phyloP scores from a whole-genome alignment of 2,888 invertebrate genomes.

The Hydraecia micacea region DNA sequence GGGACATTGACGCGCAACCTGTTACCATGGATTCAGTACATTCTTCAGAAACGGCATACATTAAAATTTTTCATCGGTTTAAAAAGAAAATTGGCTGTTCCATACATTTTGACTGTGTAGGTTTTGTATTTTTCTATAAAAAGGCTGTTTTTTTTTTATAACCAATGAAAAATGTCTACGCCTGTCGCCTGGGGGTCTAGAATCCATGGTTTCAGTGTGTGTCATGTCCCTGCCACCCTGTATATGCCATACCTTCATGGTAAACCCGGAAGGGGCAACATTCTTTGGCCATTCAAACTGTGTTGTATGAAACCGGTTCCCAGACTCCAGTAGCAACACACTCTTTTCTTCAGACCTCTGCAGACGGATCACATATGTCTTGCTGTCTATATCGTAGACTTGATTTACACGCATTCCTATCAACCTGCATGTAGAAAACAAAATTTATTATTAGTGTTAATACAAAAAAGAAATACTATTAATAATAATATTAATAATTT shows the following conservation, averaged over 20 bases:
- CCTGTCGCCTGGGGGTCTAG: neutral
- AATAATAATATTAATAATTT: too few relatives aligned
- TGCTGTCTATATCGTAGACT: conserved; percentile 99
- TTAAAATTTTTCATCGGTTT: neutral
- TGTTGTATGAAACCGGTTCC: conserved; percentile 97
- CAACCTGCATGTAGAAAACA: conserved; percentile 88
- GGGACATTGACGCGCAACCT: neutral
- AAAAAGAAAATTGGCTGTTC: too few relatives aligned
- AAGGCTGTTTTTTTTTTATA: neutral
- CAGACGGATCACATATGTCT: conserved; percentile 97
- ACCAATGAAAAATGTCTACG: neutral
- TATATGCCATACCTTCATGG: conserved; percentile 95
- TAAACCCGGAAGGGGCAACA: conserved; percentile 97
- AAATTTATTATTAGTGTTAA: neutral
- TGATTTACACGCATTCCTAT: conserved; percentile 98
- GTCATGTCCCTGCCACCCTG: neutral
- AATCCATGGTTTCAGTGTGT: neutral
- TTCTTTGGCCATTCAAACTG: conserved; percentile 99
- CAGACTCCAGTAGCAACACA: conserved; percentile 97
- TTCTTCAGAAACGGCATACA: too few relatives aligned
- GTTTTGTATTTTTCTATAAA: neutral
- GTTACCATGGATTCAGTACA: neutral
- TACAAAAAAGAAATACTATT: neutral
- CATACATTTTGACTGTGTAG: too few relatives aligned
- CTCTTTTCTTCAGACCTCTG: conserved; percentile 96